These are phyloP conservation scores for Sphaerophoria taeniata DNA, from an alignment of 2,888 invertebrate species.

Conservation along the genomic window DNA sequence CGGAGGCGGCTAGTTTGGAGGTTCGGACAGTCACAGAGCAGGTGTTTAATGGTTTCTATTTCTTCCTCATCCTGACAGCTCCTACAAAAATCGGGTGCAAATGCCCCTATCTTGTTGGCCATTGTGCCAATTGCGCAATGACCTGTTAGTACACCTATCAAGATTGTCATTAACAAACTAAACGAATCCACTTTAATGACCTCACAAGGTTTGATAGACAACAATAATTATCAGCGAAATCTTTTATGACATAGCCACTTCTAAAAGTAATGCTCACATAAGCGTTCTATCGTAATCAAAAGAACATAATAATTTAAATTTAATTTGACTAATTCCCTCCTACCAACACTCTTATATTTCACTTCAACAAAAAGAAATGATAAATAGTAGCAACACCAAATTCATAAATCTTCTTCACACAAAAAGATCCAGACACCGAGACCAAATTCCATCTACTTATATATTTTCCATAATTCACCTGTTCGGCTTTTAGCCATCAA, in stretches of 20 bases:
- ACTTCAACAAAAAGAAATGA: neutral
- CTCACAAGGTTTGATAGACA: no score
- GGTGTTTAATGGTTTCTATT: no score
- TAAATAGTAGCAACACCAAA: slow-evolving; percentile 7
- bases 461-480: slow-evolving; percentile 17
- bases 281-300: neutral
- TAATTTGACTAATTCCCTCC: slow-evolving; percentile 9
- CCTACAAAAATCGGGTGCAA: no score
- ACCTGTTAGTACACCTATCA: no score
- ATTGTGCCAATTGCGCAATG: no score
- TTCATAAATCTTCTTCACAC: slow-evolving; percentile 42
- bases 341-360: slow-evolving; percentile 10
- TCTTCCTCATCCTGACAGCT: no score
- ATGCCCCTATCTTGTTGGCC: no score
- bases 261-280: neutral
- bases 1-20: no score
- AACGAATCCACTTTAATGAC: no score
- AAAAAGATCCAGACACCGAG: neutral
- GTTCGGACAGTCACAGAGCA: no score
- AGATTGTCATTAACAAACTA: no score
- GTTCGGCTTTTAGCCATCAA: neutral
- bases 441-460: neutral
- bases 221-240: neutral
- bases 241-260: neutral
- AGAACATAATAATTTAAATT: neutral